Evolutionary conservation across 2,797 vertebrate genomes (phyloP).

Genomic region (Tiaroga cobitis): DNA sequence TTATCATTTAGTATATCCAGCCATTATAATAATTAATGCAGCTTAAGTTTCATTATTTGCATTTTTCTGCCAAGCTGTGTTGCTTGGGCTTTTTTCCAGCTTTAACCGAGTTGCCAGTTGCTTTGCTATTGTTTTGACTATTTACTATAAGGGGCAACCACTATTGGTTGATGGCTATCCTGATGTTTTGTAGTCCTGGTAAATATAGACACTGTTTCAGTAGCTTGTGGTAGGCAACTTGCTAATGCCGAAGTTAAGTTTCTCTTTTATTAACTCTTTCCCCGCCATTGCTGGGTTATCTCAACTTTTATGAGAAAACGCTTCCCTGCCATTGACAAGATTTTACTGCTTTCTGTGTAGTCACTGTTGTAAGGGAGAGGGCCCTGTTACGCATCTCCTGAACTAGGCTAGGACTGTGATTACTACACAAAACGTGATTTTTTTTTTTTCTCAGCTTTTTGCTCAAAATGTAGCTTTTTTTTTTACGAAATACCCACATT

Average conservation of each 20-base stretch:
- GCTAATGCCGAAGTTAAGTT: background rate
- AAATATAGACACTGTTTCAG: background rate
- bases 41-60: background rate
- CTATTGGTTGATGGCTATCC: background rate
- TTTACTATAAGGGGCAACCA: background rate
- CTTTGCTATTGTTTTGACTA: background rate
- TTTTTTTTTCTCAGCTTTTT: too few relatives aligned
- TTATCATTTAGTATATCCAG: background rate
- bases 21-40: background rate
- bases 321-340: too few relatives aligned
- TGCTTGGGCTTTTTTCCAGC: conserved; percentile 4
- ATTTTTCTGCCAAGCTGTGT: conserved; percentile 5
- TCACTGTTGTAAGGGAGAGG: too few relatives aligned
- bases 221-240: background rate
- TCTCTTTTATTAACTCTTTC: background rate
- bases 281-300: too few relatives aligned
- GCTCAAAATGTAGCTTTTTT: too few relatives aligned
- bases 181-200: background rate
- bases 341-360: too few relatives aligned
- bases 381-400: too few relatives aligned
- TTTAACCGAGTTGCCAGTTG: background rate
- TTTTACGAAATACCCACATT: too few relatives aligned
- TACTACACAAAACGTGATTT: too few relatives aligned
- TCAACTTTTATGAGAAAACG: too few relatives aligned
- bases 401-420: too few relatives aligned